These are phyloP conservation scores for Chymomyza fuscimana DNA, from an alignment of 2,888 invertebrate species.

Conservation along the genomic window DNA sequence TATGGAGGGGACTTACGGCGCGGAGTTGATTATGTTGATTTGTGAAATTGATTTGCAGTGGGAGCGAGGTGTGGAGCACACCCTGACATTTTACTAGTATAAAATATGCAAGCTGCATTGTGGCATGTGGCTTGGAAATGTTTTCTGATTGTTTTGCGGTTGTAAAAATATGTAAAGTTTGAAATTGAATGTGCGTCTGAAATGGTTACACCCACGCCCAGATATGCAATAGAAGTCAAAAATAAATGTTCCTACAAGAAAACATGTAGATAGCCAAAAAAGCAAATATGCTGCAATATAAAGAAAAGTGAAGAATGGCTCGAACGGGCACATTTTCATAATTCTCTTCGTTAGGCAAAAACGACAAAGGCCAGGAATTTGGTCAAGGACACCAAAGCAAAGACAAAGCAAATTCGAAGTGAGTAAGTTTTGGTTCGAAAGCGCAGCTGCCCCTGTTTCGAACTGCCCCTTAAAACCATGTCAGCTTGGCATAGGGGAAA, in stretches of 20 bases:
- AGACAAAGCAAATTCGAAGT: slow-evolving; percentile 26
- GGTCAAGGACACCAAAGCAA: slow-evolving; percentile 69
- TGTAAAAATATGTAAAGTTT: slow-evolving; percentile 51
- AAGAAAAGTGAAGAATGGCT: background rate
- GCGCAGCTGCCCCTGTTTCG: slow-evolving; percentile 24
- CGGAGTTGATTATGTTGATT: slow-evolving; percentile 74
- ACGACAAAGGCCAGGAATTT: slow-evolving; percentile 48
- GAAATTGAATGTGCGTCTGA: slow-evolving; percentile 35
- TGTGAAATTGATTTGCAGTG: slow-evolving; percentile 65
- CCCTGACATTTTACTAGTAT: slow-evolving; percentile 28
- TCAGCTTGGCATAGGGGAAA: background rate
- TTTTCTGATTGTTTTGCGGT: slow-evolving; percentile 44
- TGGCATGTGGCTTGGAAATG: slow-evolving; percentile 58
- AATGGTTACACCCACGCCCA: background rate
- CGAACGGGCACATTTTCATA: slow-evolving; percentile 8
- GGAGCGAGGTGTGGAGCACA: slow-evolving; percentile 31
- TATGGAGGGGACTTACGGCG: slow-evolving; percentile 64
- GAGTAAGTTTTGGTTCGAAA: background rate
- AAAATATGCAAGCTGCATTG: slow-evolving; percentile 45
- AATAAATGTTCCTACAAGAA: background rate
- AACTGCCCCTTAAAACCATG: background rate
- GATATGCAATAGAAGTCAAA: background rate
- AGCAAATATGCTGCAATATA: background rate
- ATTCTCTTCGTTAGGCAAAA: slow-evolving; percentile 16
- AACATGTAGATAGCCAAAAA: background rate